Conservation (phyloP, 2,888 invertebrate genomes). For the Ramazzottius varieornatus region DNA sequence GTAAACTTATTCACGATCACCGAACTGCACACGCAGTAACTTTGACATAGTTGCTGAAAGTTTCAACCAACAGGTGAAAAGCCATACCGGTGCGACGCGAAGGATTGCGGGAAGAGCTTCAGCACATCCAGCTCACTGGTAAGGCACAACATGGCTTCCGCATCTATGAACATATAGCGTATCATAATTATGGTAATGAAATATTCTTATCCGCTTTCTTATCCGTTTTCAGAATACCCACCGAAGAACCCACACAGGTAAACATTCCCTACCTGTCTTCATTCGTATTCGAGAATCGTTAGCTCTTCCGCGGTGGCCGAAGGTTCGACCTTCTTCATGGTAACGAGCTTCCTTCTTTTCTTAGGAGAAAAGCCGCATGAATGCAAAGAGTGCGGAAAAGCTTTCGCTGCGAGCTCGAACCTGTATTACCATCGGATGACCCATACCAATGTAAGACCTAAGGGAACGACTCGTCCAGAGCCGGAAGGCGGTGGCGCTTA, state of each 20-base stretch:
- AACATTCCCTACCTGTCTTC: not conserved
- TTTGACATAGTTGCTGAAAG: no score
- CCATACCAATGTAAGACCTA: not conserved
- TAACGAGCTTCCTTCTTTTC: no score
- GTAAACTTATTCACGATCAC: not conserved
- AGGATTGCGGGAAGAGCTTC: slow-evolving; percentile 5
- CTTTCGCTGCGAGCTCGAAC: slow-evolving; percentile 1
- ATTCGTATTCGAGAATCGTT: no score
- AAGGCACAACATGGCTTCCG: no score
- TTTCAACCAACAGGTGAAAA: slow-evolving; percentile 6
- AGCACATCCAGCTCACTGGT: slow-evolving; percentile 2
- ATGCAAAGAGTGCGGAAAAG: slow-evolving; percentile 6
- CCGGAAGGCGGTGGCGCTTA: no score
- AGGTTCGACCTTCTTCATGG: no score
- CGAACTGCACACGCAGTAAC: no score
- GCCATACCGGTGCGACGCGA: slow-evolving; percentile 5
- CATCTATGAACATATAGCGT: no score
- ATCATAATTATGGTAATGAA: no score
- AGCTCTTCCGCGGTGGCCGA: no score
- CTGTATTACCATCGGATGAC: slow-evolving; percentile 4
- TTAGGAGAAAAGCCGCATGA: slow-evolving; percentile 7
- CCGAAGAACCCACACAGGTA: not conserved
- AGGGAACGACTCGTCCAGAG: no score
- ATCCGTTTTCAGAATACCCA: not conserved
- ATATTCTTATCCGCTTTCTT: not conserved